Conservation (phyloP, 2,113 vertebrate species). For the Leucopsar rothschildi region DNA sequence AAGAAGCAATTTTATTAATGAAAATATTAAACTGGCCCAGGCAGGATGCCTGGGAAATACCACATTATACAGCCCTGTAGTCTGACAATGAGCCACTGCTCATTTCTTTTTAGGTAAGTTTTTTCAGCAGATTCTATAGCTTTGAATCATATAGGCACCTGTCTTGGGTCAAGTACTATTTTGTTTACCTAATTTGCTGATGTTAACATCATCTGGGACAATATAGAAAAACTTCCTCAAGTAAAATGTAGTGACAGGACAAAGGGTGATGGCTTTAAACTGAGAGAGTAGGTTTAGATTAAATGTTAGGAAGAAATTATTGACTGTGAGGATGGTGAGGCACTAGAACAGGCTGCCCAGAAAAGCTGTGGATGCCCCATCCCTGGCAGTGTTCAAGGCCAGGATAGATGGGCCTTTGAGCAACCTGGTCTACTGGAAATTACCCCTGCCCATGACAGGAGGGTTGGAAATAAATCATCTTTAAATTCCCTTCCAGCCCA, state of each 20-base stretch:
- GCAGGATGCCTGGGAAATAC: neutral
- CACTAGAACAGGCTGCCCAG: neutral
- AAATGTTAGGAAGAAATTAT: neutral
- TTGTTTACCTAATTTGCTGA: neutral
- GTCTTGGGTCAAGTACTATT: neutral
- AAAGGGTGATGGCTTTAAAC: neutral
- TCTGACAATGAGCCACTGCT: neutral
- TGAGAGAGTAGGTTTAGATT: neutral
- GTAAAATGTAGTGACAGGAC: neutral
- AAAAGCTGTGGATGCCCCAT: fast-evolving
- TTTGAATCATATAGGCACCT: neutral
- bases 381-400: neutral
- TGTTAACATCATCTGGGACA: neutral
- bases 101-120: neutral
- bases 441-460: neutral
- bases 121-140: neutral
- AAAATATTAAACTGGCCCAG: neutral
- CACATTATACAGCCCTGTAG: neutral
- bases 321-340: neutral
- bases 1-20: neutral
- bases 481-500: neutral
- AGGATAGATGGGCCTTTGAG: neutral
- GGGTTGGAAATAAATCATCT: neutral
- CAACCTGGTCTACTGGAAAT: neutral
- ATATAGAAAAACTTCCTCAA: neutral